A percentile compares a stretch with the other conserved stretches of the same genome.
Evolutionary conservation across 2,797 vertebrate genomes (phyloP).

Genomic region (Lagocephalus sceleratus): DNA sequence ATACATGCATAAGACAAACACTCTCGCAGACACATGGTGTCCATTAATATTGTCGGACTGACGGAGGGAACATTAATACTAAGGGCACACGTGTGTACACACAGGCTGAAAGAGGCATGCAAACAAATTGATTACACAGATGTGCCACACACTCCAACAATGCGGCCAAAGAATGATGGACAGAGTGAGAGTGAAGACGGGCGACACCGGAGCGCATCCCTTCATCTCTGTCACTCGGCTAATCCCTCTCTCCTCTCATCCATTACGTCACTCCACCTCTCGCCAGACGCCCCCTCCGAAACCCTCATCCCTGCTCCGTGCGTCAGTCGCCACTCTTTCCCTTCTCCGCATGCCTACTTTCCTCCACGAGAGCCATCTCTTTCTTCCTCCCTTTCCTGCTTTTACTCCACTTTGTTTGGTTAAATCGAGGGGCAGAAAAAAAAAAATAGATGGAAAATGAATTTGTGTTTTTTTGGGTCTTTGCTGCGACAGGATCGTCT

Average conservation of each 20-base stretch:
- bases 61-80: constrained; percentile 59
- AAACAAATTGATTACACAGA: constrained; percentile 67
- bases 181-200: constrained; percentile 50
- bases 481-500: constrained; percentile 7
- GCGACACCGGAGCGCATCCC: constrained; percentile 66
- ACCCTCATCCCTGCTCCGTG: constrained; percentile 44
- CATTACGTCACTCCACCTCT: constrained; percentile 58
- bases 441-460: constrained; percentile 22
- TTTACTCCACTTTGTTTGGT: constrained; percentile 16
- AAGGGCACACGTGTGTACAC: constrained; percentile 56
- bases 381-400: constrained; percentile 18
- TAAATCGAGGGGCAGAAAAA: background rate
- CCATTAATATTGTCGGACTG: constrained; percentile 61
- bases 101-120: constrained; percentile 67
- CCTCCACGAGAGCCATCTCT: constrained; percentile 37
- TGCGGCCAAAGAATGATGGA: constrained; percentile 53
- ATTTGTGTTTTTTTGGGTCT: constrained; percentile 18
- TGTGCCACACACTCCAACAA: constrained; percentile 27
- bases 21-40: constrained; percentile 46
- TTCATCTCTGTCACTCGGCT: constrained; percentile 68
- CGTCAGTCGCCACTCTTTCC: constrained; percentile 61
- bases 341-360: constrained; percentile 47
- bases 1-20: constrained; percentile 38
- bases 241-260: constrained; percentile 65
- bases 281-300: constrained; percentile 27